Evolutionary conservation across 2,797 vertebrate species (phyloP).

Genomic region (Coendou prehensilis): DNA sequence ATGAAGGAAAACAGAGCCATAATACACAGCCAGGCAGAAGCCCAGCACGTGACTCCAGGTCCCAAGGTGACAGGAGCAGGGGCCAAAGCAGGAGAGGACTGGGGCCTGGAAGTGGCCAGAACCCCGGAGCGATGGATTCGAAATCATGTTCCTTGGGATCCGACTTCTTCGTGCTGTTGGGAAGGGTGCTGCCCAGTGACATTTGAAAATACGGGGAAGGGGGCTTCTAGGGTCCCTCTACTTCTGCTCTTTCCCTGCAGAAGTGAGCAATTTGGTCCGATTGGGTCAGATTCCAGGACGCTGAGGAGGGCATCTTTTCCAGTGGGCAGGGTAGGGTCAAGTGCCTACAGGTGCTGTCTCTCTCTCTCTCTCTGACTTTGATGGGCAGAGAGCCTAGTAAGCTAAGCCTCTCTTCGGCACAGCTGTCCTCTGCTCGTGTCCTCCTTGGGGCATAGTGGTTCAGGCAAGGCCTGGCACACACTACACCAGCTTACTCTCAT

Average conservation of each 20-base stretch:
- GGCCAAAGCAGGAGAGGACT: not conserved
- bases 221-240: not conserved
- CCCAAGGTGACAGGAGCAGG: not conserved
- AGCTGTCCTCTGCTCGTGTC: not conserved
- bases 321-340: not conserved
- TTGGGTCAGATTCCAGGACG: not conserved
- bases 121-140: no score
- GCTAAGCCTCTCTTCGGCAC: not conserved
- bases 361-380: not conserved
- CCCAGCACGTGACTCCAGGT: not conserved
- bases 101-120: not conserved
- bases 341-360: not conserved
- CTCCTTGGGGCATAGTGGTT: not conserved
- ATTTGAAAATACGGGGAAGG: not conserved
- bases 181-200: not conserved
- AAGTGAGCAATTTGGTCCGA: not conserved
- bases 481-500: no score
- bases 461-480: not conserved
- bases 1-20: not conserved
- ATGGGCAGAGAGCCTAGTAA: not conserved
- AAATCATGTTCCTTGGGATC: not conserved
- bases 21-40: not conserved
- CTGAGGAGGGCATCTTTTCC: not conserved
- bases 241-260: not conserved
- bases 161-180: not conserved